phyloP scores from a whole-genome alignment of 2,888 invertebrate species.

The Idaea straminata region DNA sequence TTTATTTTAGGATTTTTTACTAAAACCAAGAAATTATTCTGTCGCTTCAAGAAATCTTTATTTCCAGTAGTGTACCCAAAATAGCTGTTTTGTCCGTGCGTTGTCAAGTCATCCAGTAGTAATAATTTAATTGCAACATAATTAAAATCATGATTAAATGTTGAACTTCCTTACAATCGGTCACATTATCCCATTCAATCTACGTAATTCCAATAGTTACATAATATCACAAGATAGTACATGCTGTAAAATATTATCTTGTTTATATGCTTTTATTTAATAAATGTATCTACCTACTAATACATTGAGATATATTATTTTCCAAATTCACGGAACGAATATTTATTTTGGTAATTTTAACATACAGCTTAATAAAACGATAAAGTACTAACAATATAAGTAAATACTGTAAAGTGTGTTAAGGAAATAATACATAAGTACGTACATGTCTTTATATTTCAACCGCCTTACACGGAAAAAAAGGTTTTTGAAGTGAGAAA shows the following conservation, averaged over 20 bases:
- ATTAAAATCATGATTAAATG: neutral
- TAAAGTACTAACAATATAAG: neutral
- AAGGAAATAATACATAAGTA: neutral
- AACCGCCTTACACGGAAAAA: no score
- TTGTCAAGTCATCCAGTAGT: neutral
- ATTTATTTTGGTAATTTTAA: neutral
- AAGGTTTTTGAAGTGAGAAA: no score
- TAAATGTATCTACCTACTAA: no score
- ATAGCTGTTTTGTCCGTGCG: neutral
- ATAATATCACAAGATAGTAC: neutral
- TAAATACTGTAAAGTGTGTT: neutral
- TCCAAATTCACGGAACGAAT: no score
- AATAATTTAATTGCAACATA: neutral
- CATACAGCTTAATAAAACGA: neutral
- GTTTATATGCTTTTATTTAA: neutral
- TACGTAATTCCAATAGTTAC: neutral
- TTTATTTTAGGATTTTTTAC: no score
- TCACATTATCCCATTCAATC: neutral
- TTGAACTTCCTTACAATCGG: neutral
- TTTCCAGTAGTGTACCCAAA: neutral
- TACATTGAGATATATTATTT: no score
- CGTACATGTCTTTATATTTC: no score
- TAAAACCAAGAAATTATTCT: no score
- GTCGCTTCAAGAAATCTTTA: neutral
- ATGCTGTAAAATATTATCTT: neutral